A percentile compares a stretch with the other conserved stretches of the same genome.
Evolutionary conservation across 2,888 invertebrate genomes (phyloP).

Genomic region (Bursaphelenchus okinawaensis): DNA sequence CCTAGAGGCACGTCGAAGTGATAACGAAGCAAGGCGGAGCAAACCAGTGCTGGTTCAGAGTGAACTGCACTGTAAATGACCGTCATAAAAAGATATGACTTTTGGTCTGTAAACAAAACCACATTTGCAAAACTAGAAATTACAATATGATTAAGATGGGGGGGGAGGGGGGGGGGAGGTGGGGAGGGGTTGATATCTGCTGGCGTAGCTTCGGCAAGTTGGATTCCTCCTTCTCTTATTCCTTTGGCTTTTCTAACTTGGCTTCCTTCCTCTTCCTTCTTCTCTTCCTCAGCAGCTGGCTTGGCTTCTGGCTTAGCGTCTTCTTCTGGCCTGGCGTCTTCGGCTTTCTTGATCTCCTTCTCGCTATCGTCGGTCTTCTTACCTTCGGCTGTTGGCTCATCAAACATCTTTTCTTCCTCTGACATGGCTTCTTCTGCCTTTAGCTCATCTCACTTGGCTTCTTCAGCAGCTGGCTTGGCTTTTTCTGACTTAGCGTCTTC

Average conservation of each 20-base stretch:
- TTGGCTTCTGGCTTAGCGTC: not conserved
- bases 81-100: no score
- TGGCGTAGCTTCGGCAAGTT: no score
- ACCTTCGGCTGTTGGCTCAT: not conserved
- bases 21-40: no score
- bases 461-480: conserved; percentile 7
- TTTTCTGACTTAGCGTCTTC: not conserved
- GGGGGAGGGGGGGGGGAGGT: no score
- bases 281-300: conserved; percentile 8
- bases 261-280: conserved; percentile 15
- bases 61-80: no score
- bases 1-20: no score
- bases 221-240: not conserved
- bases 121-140: no score
- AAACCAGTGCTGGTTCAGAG: no score
- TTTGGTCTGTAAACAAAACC: no score
- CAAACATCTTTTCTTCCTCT: not conserved
- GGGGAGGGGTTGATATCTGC: no score
- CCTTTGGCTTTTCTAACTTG: not conserved
- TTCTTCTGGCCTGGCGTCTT: not conserved
- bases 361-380: not conserved
- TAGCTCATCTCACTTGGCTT: conserved; percentile 9
- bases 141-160: no score
- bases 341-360: not conserved
- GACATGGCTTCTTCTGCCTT: conserved; percentile 3